Base-by-base conservation (phyloP, 2,888 invertebrate genomes). In the Pomacea canaliculata region DNA sequence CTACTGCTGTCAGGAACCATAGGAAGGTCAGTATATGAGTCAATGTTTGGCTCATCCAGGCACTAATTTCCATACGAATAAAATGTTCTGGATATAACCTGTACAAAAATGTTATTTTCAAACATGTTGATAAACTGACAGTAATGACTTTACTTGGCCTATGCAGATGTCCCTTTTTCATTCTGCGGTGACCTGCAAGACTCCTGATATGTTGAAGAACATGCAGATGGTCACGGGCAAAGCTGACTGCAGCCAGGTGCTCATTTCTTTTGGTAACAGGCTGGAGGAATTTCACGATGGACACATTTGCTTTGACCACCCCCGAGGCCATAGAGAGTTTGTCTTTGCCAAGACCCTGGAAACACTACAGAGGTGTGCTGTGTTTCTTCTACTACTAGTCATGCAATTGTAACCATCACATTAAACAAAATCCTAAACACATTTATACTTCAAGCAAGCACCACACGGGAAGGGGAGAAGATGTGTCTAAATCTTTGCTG, bases 301-400 rank as follows among this genome's bases (percentile, higher is more conserved):
- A 13, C 67, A 72, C 71, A 69, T 83, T 23, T 76, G 69, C 19
- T 60, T 72, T 27, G 73, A 69, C 16, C 75, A 82, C 49, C 77
- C 79, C 19, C 72, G 73, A 49, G 85, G 83, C 8, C 79, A 81
- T 65, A 73, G 80, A 49, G 85, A 85, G 63, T 82, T 78, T 72
- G 37, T 85, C 65, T 85, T 82, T 82, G 80, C 81, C 37, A 72
- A 76, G 56, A 80, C 79, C 59, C 13, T 69, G 65, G 48, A 76
- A 13, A 71, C 68, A 46, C 49, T 84, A 18, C 69, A 81, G 65
- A 81, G 78, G 84, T 63, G 51, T 10, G 51, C 51, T 56, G 8
- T 56, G 51, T 56, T 56, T 1, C 12, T 56, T 23, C 23, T 23
- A 23, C 1, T 37, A 37, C 37, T 37, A 37, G 37, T 37, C 37